A percentile compares a stretch with the other conserved stretches of the same genome.
phyloP scores from a whole-genome alignment of 1,140 invertebrate species.

The Eriosoma lanigerum region DNA sequence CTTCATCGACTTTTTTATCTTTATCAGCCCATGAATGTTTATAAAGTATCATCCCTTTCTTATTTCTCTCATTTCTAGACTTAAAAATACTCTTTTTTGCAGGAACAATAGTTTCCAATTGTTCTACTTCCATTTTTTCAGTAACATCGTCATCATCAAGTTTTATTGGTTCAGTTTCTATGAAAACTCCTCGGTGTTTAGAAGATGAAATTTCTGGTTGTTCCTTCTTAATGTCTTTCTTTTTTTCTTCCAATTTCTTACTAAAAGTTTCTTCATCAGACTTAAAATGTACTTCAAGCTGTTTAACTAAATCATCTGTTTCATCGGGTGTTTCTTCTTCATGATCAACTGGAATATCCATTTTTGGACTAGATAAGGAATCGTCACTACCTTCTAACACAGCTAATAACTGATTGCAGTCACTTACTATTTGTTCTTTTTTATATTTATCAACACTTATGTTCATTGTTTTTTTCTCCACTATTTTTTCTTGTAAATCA shows the following conservation, averaged over 20 bases:
- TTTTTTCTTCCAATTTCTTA: background rate
- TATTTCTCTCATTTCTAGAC: conserved; percentile 74
- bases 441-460: conserved; percentile 29
- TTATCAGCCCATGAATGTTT: conserved; percentile 85
- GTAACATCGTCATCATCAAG: conserved; percentile 19
- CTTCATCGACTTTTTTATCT: conserved; percentile 58
- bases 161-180: conserved; percentile 53
- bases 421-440: conserved; percentile 51
- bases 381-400: conserved; percentile 54
- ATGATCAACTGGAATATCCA: background rate
- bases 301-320: conserved; percentile 20
- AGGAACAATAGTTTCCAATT: conserved; percentile 19
- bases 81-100: conserved; percentile 75
- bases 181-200: conserved; percentile 33
- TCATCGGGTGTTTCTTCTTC: conserved; percentile 9
- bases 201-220: conserved; percentile 15
- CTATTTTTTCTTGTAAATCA: conserved; percentile 12
- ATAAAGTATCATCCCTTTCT: conserved; percentile 78
- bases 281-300: conserved; percentile 34
- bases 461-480: background rate
- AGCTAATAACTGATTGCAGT: conserved; percentile 53
- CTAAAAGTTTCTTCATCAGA: background rate
- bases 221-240: background rate
- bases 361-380: conserved; percentile 28
- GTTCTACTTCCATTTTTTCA: conserved; percentile 41